phyloP scores from a whole-genome alignment of 2,113 vertebrate species.

The Melospiza georgiana region DNA sequence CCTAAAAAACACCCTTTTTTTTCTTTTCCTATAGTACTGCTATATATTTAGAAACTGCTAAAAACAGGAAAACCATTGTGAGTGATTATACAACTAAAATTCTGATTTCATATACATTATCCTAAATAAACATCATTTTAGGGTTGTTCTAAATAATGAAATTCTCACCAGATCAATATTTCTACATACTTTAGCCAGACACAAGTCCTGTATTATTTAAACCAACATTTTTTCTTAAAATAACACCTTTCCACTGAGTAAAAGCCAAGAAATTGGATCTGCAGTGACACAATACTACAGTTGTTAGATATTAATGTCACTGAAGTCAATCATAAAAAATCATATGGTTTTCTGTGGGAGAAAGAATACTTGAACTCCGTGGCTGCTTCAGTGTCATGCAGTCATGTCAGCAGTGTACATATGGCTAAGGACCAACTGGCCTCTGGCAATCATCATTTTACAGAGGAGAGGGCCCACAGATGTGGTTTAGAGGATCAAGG shows the following conservation, averaged over 20 bases:
- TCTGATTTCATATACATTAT: not conserved
- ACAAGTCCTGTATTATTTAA: not conserved
- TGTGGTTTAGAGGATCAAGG: not conserved
- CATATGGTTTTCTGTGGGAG: not conserved
- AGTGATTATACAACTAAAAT: not conserved
- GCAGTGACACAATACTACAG: not conserved
- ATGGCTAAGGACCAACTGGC: not conserved
- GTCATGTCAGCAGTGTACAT: not conserved
- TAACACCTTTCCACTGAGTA: not conserved
- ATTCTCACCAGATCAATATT: not conserved
- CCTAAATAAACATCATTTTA: not conserved
- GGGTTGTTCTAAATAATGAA: not conserved
- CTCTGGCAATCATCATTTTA: not conserved
- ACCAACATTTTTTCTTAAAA: not conserved
- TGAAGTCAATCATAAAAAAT: not conserved
- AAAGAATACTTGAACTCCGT: not conserved
- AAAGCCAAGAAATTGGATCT: not conserved
- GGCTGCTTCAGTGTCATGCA: not conserved
- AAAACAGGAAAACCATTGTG: slow-evolving; percentile 21
- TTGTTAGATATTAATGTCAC: not conserved
- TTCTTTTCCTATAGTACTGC: not conserved
- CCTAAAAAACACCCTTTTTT: fast-evolving
- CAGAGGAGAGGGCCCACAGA: not conserved
- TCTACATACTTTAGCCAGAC: not conserved
- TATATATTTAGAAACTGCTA: slow-evolving; percentile 7